Evolutionary conservation across 1,140 invertebrate genomes (phyloP).

Genomic region (Lasioglossum baleicum): DNA sequence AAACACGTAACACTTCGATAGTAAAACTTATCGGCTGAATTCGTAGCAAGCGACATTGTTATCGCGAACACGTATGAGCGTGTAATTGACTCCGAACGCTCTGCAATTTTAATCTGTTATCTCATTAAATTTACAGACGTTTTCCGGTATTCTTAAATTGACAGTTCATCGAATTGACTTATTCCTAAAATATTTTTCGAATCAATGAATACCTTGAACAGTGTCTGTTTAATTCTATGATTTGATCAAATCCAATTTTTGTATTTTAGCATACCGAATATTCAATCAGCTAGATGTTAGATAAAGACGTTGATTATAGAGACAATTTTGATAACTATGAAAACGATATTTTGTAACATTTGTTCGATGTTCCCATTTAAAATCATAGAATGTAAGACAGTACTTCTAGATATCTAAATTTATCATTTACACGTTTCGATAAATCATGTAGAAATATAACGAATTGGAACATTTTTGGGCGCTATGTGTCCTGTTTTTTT

Average conservation of each 20-base stretch:
- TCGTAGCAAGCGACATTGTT: slow-evolving; percentile 20
- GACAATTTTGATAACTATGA: neutral
- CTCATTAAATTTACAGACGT: slow-evolving; percentile 39
- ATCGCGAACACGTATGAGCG: slow-evolving; percentile 46
- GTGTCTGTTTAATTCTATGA: slow-evolving; percentile 34
- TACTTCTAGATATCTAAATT: slow-evolving; percentile 28
- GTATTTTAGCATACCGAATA: slow-evolving; percentile 17
- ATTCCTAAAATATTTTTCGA: neutral
- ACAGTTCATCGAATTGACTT: neutral
- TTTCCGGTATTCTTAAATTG: slow-evolving; percentile 22
- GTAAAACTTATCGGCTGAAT: slow-evolving; percentile 17
- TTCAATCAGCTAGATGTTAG: slow-evolving; percentile 26
- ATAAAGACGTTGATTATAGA: slow-evolving; percentile 5
- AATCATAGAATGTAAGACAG: slow-evolving; percentile 36
- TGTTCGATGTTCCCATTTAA: neutral
- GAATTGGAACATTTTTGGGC: slow-evolving; percentile 14
- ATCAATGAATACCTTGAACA: neutral
- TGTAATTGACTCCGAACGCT: slow-evolving; percentile 33
- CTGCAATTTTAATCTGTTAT: slow-evolving; percentile 42
- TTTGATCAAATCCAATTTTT: slow-evolving; percentile 21
- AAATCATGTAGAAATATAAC: slow-evolving; percentile 32
- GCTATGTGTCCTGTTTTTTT: slow-evolving; percentile 27
- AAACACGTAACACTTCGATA: slow-evolving; percentile 10
- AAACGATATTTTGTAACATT: slow-evolving; percentile 20
- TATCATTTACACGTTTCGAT: slow-evolving; percentile 21